A percentile compares a stretch with the other conserved stretches of the same genome.
phyloP scores from a whole-genome alignment of 2,113 vertebrate species.

The Pavo muticus region DNA sequence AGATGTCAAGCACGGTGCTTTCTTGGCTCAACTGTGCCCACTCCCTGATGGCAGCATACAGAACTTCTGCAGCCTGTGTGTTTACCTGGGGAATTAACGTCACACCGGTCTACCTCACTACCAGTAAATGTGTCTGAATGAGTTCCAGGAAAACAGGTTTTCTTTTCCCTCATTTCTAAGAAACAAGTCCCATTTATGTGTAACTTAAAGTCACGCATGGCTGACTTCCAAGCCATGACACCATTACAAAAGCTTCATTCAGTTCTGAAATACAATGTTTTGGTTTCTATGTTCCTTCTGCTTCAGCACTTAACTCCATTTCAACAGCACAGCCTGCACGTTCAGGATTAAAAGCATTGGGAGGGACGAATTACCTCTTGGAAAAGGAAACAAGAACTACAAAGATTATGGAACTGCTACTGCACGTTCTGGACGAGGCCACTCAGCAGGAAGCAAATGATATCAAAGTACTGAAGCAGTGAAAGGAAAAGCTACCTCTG shows the following conservation, averaged over 20 bases:
- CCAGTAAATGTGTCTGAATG: not conserved
- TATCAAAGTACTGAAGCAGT: not conserved
- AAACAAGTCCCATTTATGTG: not conserved
- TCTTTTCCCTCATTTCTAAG: not conserved
- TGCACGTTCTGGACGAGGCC: not conserved
- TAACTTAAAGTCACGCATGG: rapidly evolving
- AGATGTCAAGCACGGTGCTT: constrained; percentile 91
- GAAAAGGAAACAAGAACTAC: not conserved
- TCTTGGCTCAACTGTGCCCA: constrained; percentile 88
- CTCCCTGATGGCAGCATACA: constrained; percentile 90
- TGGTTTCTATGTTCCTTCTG: not conserved
- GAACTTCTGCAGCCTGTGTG: constrained; percentile 90
- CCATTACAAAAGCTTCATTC: not conserved
- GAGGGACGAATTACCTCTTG: not conserved
- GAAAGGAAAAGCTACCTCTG: not conserved
- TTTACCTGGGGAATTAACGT: constrained; percentile 83
- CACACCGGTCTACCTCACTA: not conserved
- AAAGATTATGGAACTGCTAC: not conserved
- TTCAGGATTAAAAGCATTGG: not conserved
- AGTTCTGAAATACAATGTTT: not conserved
- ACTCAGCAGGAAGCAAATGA: not conserved
- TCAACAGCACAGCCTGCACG: not conserved
- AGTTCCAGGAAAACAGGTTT: not conserved
- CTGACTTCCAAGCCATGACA: not conserved
- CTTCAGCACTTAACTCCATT: not conserved